Percentiles rank a stretch among this genome's conserved stretches.
These are phyloP conservation scores for Rhinoraja longicauda DNA, from an alignment of 2,797 vertebrate genomes.

Conservation along the genomic window DNA sequence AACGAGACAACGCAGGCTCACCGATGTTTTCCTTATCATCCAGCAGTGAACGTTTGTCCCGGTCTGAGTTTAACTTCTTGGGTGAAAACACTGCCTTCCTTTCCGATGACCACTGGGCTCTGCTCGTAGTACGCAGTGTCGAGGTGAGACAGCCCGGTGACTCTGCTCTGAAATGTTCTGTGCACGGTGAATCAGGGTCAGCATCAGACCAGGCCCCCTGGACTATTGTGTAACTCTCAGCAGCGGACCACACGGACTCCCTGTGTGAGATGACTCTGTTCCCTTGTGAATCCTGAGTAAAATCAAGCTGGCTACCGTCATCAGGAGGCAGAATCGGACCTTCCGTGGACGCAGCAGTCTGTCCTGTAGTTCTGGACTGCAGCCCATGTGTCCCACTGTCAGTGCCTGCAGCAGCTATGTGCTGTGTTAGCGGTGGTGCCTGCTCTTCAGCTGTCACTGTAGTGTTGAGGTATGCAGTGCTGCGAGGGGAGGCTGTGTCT, in stretches of 20 bases:
- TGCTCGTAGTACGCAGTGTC: neutral
- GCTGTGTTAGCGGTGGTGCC: neutral
- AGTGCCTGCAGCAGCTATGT: neutral
- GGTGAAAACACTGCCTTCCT: constrained; percentile 46
- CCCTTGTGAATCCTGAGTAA: constrained; percentile 45
- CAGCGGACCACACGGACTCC: neutral
- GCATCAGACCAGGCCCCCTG: constrained; percentile 19
- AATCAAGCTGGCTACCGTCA: constrained; percentile 20
- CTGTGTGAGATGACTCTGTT: constrained; percentile 37
- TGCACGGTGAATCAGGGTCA: constrained; percentile 37
- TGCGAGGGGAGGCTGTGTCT: neutral
- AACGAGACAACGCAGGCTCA: neutral
- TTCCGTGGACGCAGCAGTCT: neutral
- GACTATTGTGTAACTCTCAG: neutral
- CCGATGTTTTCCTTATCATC: constrained; percentile 39
- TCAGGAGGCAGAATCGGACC: neutral
- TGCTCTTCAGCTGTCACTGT: neutral
- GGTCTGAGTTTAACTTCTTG: neutral
- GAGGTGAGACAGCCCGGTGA: too few relatives aligned
- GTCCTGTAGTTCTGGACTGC: neutral
- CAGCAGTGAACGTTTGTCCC: neutral
- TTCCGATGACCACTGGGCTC: neutral
- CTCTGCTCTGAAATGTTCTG: constrained; percentile 41
- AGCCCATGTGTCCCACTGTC: neutral
- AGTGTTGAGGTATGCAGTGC: neutral